Conservation (phyloP, 2,797 vertebrate genomes). For the Phrynocephalus guinanensis region DNA sequence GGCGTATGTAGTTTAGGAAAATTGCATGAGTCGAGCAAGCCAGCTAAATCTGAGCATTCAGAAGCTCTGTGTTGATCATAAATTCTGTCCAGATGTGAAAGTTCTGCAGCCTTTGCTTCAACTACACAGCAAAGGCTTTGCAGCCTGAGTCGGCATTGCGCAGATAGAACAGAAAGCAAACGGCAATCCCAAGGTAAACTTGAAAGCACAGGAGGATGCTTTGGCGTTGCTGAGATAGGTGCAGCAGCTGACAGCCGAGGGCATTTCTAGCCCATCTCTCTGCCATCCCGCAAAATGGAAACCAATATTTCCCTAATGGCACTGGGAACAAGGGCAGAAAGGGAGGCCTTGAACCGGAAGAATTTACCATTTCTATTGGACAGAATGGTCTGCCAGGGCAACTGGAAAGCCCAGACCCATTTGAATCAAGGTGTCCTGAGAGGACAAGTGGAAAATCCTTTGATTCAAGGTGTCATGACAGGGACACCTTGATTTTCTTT, state of each 20-base stretch:
- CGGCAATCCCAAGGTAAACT: background rate
- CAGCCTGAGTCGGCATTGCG: constrained; percentile 9
- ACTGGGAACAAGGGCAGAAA: background rate
- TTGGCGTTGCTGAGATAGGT: background rate
- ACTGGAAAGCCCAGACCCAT: no score
- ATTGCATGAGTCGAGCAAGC: background rate
- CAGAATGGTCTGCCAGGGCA: background rate
- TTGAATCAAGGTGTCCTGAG: background rate
- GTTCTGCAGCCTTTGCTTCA: background rate
- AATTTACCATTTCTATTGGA: background rate
- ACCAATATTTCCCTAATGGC: background rate
- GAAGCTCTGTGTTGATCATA: constrained; percentile 24
- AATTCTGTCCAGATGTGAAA: constrained; percentile 30
- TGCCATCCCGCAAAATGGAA: constrained; percentile 6
- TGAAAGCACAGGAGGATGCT: background rate
- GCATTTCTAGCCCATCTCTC: background rate
- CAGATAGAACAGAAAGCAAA: background rate
- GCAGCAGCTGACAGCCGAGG: background rate
- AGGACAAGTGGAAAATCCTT: background rate
- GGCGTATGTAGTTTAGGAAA: constrained; percentile 3
- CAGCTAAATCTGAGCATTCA: background rate
- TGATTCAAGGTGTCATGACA: background rate
- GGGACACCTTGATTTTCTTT: background rate
- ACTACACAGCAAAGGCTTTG: constrained; percentile 13
- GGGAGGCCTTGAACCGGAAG: background rate